These are phyloP conservation scores for Beaufortia kweichowensis DNA, from an alignment of 2,113 vertebrate species.

Conservation along the genomic window DNA sequence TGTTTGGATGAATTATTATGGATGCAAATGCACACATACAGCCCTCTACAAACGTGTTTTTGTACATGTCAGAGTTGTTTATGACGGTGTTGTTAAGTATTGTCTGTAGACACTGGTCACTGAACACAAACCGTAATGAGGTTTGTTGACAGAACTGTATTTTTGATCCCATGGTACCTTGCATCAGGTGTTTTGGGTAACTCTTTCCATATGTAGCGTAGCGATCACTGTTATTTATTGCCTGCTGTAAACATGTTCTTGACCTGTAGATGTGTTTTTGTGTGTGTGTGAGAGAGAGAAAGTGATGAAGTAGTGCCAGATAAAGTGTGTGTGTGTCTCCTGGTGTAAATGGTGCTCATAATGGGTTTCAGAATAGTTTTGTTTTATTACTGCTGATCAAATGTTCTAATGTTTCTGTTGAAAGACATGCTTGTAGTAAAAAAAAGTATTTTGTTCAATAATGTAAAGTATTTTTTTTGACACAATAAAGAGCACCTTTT, in stretches of 20 bases:
- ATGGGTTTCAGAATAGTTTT: constrained; percentile 65
- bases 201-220: constrained; percentile 33
- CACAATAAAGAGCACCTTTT: constrained; percentile 71
- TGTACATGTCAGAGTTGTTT: background rate
- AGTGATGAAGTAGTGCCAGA: constrained; percentile 43
- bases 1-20: background rate
- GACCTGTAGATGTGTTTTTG: constrained; percentile 44
- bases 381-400: constrained; percentile 76
- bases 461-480: constrained; percentile 70
- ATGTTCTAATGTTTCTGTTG: constrained; percentile 61
- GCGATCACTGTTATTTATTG: constrained; percentile 61
- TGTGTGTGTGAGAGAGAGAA: constrained; percentile 50
- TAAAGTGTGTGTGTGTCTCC: constrained; percentile 26
- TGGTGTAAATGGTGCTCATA: constrained; percentile 59
- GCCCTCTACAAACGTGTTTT: background rate
- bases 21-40: background rate
- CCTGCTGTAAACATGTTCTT: constrained; percentile 44
- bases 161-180: background rate
- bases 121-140: background rate
- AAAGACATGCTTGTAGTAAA: constrained; percentile 63
- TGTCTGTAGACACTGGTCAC: constrained; percentile 23
- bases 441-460: constrained; percentile 59
- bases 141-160: background rate
- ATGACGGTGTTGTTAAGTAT: constrained; percentile 2
- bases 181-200: constrained; percentile 26